These are phyloP conservation scores for Ammodytes marinus DNA, from an alignment of 2,113 vertebrate genomes.

Conservation along the genomic window DNA sequence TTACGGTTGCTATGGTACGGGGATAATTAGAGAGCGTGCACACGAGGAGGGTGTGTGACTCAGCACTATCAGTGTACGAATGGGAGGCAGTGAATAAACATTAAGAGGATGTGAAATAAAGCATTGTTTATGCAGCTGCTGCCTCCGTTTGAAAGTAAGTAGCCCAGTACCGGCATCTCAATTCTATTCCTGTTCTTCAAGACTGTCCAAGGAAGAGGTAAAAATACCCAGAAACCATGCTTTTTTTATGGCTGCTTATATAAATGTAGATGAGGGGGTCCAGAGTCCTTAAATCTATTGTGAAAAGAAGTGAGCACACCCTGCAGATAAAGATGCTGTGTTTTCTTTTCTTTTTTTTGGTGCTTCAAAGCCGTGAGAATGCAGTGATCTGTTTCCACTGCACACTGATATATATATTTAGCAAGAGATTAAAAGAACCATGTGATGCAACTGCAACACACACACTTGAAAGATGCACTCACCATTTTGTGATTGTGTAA, in stretches of 20 bases:
- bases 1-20: conserved; percentile 78
- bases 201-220: conserved; percentile 69
- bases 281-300: conserved; percentile 62
- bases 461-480: conserved; percentile 66
- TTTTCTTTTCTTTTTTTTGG: conserved; percentile 14
- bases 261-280: conserved; percentile 74
- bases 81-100: conserved; percentile 76
- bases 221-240: conserved; percentile 62
- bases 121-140: conserved; percentile 82
- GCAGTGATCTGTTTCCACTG: conserved; percentile 62
- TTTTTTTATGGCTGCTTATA: conserved; percentile 70
- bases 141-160: conserved; percentile 56
- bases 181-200: conserved; percentile 73
- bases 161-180: conserved; percentile 67
- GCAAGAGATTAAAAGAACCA: conserved; percentile 69
- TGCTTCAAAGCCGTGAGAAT: conserved; percentile 63
- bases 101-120: conserved; percentile 78
- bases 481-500: conserved; percentile 46
- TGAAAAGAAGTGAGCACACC: conserved; percentile 51
- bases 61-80: conserved; percentile 76
- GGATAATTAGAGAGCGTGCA: conserved; percentile 77
- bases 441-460: conserved; percentile 72
- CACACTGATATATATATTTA: conserved; percentile 73
- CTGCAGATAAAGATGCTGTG: conserved; percentile 66
- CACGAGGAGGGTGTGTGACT: conserved; percentile 74